Evolutionary conservation across 2,113 vertebrate species (phyloP).

Genomic region (Origma solitaria): DNA sequence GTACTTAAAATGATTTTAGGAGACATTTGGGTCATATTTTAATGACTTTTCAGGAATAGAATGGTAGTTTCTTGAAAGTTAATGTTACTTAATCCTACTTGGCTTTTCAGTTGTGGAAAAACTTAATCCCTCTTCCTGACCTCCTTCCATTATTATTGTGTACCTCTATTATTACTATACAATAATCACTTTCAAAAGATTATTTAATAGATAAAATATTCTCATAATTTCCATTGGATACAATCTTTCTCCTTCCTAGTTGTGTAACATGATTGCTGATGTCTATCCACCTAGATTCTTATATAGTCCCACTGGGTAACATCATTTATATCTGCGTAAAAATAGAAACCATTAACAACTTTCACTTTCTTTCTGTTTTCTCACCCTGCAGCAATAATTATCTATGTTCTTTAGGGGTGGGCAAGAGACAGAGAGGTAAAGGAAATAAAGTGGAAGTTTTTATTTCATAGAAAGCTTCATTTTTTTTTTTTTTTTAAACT

Average conservation of each 20-base stretch:
- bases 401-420: background rate
- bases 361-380: background rate
- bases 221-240: background rate
- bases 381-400: slow-evolving; percentile 13
- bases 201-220: background rate
- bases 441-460: background rate
- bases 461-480: background rate
- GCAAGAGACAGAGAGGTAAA: background rate
- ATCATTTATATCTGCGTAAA: background rate
- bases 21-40: background rate
- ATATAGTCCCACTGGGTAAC: background rate
- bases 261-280: background rate
- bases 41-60: background rate
- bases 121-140: rapidly evolving
- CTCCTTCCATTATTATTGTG: background rate
- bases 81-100: background rate
- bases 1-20: background rate
- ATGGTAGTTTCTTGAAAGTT: background rate
- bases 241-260: background rate
- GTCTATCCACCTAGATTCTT: background rate
- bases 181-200: background rate
- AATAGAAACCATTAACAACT: slow-evolving; percentile 28
- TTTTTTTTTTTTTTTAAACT: background rate
- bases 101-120: background rate
- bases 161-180: background rate